Conservation (phyloP, 2,888 invertebrate species). For the Drosophila tanythrix region DNA sequence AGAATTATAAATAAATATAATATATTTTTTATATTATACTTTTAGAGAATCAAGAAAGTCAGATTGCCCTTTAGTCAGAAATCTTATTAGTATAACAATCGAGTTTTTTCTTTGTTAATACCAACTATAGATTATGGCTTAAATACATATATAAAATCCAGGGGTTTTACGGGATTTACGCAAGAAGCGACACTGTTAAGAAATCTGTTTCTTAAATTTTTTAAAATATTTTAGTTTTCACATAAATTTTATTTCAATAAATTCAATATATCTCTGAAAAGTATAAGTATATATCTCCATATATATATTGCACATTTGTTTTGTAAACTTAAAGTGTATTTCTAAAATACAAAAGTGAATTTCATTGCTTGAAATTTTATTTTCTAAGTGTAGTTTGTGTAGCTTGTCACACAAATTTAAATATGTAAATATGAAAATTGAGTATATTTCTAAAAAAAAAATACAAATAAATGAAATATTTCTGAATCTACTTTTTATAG, state of each 20-base stretch:
- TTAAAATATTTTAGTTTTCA: background rate
- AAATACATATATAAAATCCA: background rate
- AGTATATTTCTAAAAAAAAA: background rate
- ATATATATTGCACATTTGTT: no score
- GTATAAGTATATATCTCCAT: no score
- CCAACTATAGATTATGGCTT: background rate
- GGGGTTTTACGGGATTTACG: no score
- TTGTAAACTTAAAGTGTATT: no score
- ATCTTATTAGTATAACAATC: no score
- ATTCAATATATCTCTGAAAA: background rate
- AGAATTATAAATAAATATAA: background rate
- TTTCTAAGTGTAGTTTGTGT: background rate
- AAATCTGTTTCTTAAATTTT: fast-evolving
- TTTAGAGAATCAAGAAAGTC: background rate
- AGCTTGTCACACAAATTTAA: no score
- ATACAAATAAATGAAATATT: background rate
- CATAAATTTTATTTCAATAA: background rate
- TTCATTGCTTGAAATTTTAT: no score
- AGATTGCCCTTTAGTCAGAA: background rate
- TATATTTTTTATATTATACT: background rate
- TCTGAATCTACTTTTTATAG: fast-evolving
- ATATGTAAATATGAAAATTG: background rate
- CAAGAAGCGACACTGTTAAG: no score
- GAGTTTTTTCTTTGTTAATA: no score
- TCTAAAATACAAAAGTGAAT: no score